phyloP scores from a whole-genome alignment of 1,140 invertebrate species.

The Pantala flavescens region DNA sequence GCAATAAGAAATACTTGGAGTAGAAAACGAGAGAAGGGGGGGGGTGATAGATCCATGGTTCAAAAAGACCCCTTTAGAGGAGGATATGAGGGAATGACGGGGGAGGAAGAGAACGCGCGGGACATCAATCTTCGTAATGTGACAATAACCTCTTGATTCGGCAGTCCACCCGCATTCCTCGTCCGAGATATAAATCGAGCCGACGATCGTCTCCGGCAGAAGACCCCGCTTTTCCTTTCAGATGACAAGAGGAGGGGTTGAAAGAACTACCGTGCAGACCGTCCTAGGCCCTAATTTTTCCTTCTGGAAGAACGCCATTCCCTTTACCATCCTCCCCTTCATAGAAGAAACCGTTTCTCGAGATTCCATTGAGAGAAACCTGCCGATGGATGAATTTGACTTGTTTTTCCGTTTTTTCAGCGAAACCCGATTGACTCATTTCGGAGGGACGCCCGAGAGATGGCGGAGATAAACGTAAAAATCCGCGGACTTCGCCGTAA shows the following conservation, averaged over 20 bases:
- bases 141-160: conserved; percentile 9
- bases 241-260: not conserved
- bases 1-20: too few relatives aligned
- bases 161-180: not conserved
- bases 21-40: too few relatives aligned
- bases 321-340: not conserved
- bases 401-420: not conserved
- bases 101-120: not conserved
- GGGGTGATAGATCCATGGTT: too few relatives aligned
- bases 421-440: not conserved
- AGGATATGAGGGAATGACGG: not conserved
- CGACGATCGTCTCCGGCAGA: not conserved
- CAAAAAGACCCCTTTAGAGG: too few relatives aligned
- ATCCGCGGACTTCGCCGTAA: too few relatives aligned
- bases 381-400: not conserved
- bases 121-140: conserved; percentile 9
- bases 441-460: not conserved
- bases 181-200: not conserved
- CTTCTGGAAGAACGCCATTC: too few relatives aligned
- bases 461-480: too few relatives aligned
- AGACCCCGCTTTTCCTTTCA: not conserved
- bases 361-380: conserved; percentile 9
- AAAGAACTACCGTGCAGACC: not conserved
- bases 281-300: too few relatives aligned
- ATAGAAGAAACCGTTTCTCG: too few relatives aligned